Evolutionary conservation across 92 coral and sea anemone genomes (phyloP).

Genomic region (Paramuricea clavata): DNA sequence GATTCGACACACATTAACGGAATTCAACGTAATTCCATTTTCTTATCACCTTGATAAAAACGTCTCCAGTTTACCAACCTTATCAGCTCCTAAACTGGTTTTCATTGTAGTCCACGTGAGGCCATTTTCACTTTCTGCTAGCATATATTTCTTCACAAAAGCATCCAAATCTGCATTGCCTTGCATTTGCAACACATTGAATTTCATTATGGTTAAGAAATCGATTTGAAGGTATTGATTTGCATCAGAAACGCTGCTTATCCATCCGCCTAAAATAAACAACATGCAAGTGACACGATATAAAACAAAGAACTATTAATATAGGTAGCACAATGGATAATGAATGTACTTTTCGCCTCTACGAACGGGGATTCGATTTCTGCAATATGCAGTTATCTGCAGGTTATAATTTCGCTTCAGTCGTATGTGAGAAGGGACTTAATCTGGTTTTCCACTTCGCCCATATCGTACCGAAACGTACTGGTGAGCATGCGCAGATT

Average conservation of each 20-base stretch:
- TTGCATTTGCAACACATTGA: neutral
- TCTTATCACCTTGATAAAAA: neutral
- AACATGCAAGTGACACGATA: neutral
- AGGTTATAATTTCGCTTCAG: too few species aligned
- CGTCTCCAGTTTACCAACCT: neutral
- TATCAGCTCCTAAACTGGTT: neutral
- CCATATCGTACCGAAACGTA: too few species aligned
- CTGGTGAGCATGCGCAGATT: too few species aligned
- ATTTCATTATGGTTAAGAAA: neutral
- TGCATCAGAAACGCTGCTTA: constrained; percentile 4
- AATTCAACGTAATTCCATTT: neutral
- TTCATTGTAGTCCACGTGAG: neutral
- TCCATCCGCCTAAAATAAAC: constrained; percentile 18
- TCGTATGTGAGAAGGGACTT: too few species aligned
- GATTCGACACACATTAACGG: too few species aligned
- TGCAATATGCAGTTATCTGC: too few species aligned
- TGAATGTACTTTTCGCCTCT: neutral
- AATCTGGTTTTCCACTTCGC: too few species aligned
- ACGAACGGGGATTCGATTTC: too few species aligned
- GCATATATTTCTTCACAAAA: constrained; percentile 18
- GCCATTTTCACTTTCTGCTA: constrained; percentile 12
- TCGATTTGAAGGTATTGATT: constrained; percentile 23
- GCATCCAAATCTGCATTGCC: constrained; percentile 11
- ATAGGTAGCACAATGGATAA: neutral
- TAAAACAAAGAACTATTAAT: neutral